These are phyloP conservation scores for Psammodynastes pulverulentus DNA, from an alignment of 2,113 vertebrate species.

Conservation along the genomic window DNA sequence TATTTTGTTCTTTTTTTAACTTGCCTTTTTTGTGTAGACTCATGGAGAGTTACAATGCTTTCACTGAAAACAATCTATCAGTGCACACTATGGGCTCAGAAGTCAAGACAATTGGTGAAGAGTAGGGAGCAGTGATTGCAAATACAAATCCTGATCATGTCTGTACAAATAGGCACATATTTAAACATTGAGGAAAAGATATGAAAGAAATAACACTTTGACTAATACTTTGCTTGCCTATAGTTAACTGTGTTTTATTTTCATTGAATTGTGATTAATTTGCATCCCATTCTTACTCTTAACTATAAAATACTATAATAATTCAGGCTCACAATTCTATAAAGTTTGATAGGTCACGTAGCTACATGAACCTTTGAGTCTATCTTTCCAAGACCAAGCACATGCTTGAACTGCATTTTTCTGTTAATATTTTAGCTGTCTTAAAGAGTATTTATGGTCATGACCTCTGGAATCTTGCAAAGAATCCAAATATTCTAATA, in stretches of 20 bases:
- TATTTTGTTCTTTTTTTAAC: not conserved
- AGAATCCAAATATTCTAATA: not conserved
- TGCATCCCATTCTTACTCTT: not conserved
- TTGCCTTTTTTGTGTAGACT: not conserved
- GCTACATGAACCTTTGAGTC: not conserved
- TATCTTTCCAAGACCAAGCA: not conserved
- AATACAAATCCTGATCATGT: not conserved
- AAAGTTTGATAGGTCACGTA: not conserved
- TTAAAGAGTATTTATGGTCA: constrained; percentile 12
- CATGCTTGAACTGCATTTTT: not conserved
- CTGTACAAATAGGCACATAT: not conserved
- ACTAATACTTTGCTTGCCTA: not conserved
- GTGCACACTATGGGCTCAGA: not conserved
- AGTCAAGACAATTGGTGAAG: not conserved
- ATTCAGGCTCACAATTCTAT: not conserved
- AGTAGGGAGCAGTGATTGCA: not conserved
- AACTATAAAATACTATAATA: not conserved
- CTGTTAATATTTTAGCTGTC: not conserved
- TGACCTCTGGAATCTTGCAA: not conserved
- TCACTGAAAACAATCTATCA: not conserved
- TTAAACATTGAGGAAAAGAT: not conserved
- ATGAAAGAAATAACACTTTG: not conserved
- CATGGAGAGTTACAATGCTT: not conserved
- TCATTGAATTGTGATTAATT: not conserved
- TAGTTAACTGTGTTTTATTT: not conserved